Conservation (phyloP, 1,140 invertebrate genomes). For the honey bee (Apis mellifera) region Amel_HAv3.1 CM009936.2:4698001-4698500, state of each 20-base stretch:
- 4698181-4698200: neutral
- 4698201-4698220: neutral
- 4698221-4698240: neutral
- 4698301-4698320: too few species aligned
- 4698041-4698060: neutral
- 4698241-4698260: too few species aligned
- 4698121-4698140: neutral
- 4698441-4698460: neutral
- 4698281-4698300: neutral
- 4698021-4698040: slow-evolving; percentile 9
- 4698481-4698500: neutral
- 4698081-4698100: too few species aligned
- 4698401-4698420: too few species aligned
- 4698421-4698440: neutral
- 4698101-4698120: neutral
- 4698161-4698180: neutral
- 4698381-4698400: too few species aligned
- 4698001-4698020: neutral
- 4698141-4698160: neutral
- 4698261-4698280: neutral
- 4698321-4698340: neutral
- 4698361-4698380: too few species aligned
- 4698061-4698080: slow-evolving; percentile 1
- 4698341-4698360: neutral
- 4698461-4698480: too few species aligned